Evolutionary conservation across 2,113 vertebrate genomes (phyloP), one percentile per base, ranked within the genome.

Genomic region (Recurvirostra avosetta): DNA sequence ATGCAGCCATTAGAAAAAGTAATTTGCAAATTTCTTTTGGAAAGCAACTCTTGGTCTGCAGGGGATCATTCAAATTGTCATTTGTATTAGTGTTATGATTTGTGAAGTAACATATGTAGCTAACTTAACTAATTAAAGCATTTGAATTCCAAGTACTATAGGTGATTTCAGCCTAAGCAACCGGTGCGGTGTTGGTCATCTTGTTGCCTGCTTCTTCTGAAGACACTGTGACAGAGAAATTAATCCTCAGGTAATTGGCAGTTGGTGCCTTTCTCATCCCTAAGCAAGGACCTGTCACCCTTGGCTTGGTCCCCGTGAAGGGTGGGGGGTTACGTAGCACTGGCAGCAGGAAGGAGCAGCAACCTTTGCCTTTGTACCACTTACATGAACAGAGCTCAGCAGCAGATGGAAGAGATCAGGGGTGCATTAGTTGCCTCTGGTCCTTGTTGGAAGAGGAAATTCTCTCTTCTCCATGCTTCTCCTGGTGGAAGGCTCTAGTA

Each of bases 311-410:
- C 1, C 11, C 20, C 13, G 5, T 18, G 30, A 21, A 75, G 41
- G 1, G 2, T 34, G 12, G 4, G 12, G 14, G 2, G 4, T 21
- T 86, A 19, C 2, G 2, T 34, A 43, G 15, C 3, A 2, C 30
- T 38, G 13, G 9, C 38, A 89, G 55, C 62, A 70, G 55, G 36
- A 91, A 50, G 26, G 5, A 81, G 32, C 66, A 83, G 10, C 23
- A 58, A 26, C 6, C 40, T 93, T 65, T 58, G 14, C 8, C 13
- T 90, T 73, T 47, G 15, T 52, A 47, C 19, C 36, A 27, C 1
- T 0, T 3, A 2, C 3, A 2, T 20, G 49, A 47, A 30, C 6
- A 6, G 45, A 75, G 34, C 62, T 68, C 53, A 61, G 40, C 40
- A 86, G 32, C 36, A 73, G 23, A 45, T 45, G 32, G 15, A 72